These are phyloP conservation scores for Ochotona curzoniae DNA, from an alignment of 2,113 vertebrate genomes.

Conservation along the genomic window DNA sequence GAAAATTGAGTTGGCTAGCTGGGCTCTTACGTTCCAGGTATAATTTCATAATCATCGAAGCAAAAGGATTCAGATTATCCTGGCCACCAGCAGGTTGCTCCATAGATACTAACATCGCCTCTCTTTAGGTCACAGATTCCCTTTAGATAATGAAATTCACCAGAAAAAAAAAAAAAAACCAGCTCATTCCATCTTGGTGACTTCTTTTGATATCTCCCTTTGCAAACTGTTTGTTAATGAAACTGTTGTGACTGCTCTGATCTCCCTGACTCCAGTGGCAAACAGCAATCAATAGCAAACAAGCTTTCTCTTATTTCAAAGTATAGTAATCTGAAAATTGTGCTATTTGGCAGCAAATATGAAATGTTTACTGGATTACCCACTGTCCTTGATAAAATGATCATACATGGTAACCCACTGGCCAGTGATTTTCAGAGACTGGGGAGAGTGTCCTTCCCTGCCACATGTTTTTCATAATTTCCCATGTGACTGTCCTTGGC, in stretches of 20 bases:
- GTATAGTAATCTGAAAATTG: background rate
- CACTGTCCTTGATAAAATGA: background rate
- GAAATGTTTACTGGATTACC: background rate
- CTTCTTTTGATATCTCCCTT: background rate
- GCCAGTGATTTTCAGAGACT: background rate
- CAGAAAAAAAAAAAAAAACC: background rate
- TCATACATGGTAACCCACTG: background rate
- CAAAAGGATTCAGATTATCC: background rate
- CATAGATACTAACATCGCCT: background rate
- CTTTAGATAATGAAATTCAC: background rate
- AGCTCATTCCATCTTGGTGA: background rate
- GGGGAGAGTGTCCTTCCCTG: background rate
- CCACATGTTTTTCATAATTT: background rate
- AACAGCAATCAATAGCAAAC: background rate
- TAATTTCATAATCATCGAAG: background rate
- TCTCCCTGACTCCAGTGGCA: background rate
- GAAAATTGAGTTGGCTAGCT: background rate
- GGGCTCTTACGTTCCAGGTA: background rate
- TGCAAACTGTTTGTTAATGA: background rate
- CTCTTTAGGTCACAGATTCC: background rate
- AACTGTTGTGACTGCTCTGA: background rate
- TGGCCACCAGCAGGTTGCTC: background rate
- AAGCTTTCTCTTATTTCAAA: background rate
- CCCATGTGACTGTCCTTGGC: background rate
- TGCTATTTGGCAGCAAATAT: background rate